Base-by-base conservation (phyloP, 2,797 vertebrate genomes). In the Somateria mollissima region DNA sequence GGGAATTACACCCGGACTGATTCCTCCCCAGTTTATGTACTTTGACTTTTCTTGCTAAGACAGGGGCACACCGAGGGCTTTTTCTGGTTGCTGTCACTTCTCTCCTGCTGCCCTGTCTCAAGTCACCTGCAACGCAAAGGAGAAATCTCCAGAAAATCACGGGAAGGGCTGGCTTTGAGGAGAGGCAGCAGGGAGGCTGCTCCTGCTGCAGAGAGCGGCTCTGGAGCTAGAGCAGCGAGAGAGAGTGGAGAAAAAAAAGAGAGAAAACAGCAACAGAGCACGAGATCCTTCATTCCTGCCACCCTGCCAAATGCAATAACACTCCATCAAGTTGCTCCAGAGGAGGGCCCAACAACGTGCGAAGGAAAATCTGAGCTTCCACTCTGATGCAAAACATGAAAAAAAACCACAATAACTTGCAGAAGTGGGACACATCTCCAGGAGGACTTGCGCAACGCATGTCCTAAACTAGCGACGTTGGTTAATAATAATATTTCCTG, bases 391-490 rank as follows among this genome's bases (percentile, higher is more conserved):
- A 16, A 28, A 73, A 61, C 3, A 3, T 51, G 49, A 53, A 15
- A 45, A 45, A 22, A 47, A 41, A 56, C n/a, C n/a, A 21, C 36
- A 56, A 56, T 43, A 15, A 4, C 54, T 32, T 2, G 1, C 7
- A 3, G 30, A 30, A 71, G 12, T 0, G 0, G n/a, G 28, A 65
- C 6, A 15, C 73, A 60, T 1, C 28, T 2, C 17, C 75, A 57
- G 51, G 10, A 41, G 17, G 14, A 7, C 9, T 41, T 8, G 49
- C 14, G 13, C 22, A 24, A 2, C 3, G 1, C 0, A 0, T 1
- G 5, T 22, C 65, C 87, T 36, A 10, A 30, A 10, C 8, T 0
- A 0, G 13, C 20, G 39, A 7, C 10, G 3, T 49, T 0, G 0
- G 25, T 13, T 13, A 10, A 9, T 9, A 8, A 37, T 5, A 13